phyloP scores from a whole-genome alignment of 2,113 vertebrate species.

The Scartelaos histophorus region DNA sequence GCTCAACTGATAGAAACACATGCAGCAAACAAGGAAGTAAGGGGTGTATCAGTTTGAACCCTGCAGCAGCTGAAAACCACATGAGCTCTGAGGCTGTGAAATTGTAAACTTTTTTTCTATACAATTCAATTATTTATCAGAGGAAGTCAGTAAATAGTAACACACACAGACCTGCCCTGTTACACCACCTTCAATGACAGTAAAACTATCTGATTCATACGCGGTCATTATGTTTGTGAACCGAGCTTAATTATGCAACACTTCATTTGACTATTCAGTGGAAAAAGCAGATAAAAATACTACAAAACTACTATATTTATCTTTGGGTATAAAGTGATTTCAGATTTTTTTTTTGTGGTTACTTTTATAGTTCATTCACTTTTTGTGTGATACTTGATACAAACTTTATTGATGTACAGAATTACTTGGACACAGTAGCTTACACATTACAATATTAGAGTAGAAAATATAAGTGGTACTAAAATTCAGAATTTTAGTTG shows the following conservation, averaged over 20 bases:
- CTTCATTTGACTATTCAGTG: too few relatives aligned
- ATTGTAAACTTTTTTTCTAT: background rate
- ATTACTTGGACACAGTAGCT: too few relatives aligned
- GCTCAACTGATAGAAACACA: constrained; percentile 48
- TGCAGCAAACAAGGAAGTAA: constrained; percentile 54
- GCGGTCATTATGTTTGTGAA: background rate
- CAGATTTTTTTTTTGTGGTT: background rate
- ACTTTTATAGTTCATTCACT: background rate
- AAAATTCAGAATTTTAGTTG: too few relatives aligned
- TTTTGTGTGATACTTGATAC: background rate
- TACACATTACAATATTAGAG: too few relatives aligned
- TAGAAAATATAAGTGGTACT: too few relatives aligned
- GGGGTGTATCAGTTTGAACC: constrained; percentile 28
- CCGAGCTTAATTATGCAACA: background rate
- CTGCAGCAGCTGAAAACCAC: constrained; percentile 9
- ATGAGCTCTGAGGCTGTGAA: background rate
- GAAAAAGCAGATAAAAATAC: too few relatives aligned
- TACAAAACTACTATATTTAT: too few relatives aligned
- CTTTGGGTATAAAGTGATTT: background rate
- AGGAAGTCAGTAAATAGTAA: background rate
- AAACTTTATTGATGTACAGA: too few relatives aligned
- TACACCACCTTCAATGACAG: background rate
- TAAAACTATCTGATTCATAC: background rate
- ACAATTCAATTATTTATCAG: background rate
- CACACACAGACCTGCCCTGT: background rate